Conservation (phyloP, 2,113 vertebrate species). For the Gambusia affinis region DNA sequence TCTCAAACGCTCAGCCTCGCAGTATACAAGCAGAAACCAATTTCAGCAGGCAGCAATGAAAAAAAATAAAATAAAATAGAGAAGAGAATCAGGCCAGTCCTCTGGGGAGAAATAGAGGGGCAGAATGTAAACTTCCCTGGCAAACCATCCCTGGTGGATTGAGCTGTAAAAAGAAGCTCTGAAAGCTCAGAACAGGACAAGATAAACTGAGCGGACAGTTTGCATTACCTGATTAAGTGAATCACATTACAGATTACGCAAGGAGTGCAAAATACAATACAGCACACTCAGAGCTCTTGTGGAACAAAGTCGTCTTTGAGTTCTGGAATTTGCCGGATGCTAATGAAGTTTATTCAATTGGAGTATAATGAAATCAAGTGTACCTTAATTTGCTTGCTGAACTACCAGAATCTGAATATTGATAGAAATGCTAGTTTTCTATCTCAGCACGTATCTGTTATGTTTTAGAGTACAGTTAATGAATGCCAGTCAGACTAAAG, state of each 20-base stretch:
- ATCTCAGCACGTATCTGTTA: neutral
- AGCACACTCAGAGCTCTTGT: constrained; percentile 9
- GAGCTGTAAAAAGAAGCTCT: constrained; percentile 69
- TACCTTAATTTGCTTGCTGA: neutral
- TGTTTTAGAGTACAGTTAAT: too few relatives aligned
- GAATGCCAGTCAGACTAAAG: neutral
- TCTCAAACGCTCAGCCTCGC: constrained; percentile 52
- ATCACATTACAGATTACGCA: constrained; percentile 53
- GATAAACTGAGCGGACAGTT: constrained; percentile 63
- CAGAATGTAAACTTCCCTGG: constrained; percentile 78
- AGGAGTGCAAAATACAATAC: constrained; percentile 27
- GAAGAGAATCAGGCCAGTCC: constrained; percentile 74
- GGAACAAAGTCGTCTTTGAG: constrained; percentile 10
- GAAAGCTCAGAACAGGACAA: constrained; percentile 54
- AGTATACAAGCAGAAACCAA: constrained; percentile 75
- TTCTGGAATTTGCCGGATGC: neutral
- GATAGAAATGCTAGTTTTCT: neutral
- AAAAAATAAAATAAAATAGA: constrained; percentile 52
- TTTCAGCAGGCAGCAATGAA: constrained; percentile 71
- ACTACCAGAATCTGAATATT: neutral
- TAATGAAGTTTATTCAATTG: neutral
- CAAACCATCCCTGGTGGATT: constrained; percentile 68
- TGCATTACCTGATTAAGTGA: constrained; percentile 63
- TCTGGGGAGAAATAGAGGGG: constrained; percentile 71
- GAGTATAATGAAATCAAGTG: neutral